Base-by-base conservation (phyloP, 2,888 invertebrate genomes). In the Trypoxylon attenuatum region DNA sequence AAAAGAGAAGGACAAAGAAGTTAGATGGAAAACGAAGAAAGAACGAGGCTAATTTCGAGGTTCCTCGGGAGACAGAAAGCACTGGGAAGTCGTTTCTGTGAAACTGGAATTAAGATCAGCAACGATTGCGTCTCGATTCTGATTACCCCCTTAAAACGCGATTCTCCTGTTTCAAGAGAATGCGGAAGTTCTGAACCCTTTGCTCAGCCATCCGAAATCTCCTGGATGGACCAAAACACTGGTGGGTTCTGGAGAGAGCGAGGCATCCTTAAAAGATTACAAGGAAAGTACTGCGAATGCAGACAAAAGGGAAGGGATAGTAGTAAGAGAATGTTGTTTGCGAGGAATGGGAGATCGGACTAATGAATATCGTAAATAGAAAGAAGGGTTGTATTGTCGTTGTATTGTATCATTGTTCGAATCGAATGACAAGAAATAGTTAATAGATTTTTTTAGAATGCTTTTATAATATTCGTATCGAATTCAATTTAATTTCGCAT, bases 101-200 rank as follows among this genome's bases (percentile, higher is more conserved):
- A n/a, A n/a, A n/a, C n/a, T n/a, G n/a, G n/a, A n/a, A n/a, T n/a
- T n/a, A n/a, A n/a, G n/a, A n/a, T n/a, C n/a, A n/a, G n/a, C n/a
- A n/a, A n/a, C n/a, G n/a, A n/a, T n/a, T 68, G 53, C 71, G 43
- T 62, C 80, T 77, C 76, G 74, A 75, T 78, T 78, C 71, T 79
- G 75, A 76, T 80, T 79, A 78, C 64, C 42, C n/a, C 41, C 22
- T n/a, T 15, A 15, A 39, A 25, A 39, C 21, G 23, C 46, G 18
- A 33, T 22, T 22, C 33, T 23, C 22, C 8, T 16, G 27, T 27
- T 27, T 19, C 10, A 50, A 59, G 53, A 59, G 43, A 27, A 38
- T 16, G 41, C 15, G 60, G 70, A 68, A 33, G 61, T 59, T 27
- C 50, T 39, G 57, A 60, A 71, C 70, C 69, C 69, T 73, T 77